Evolutionary conservation across 2,888 invertebrate genomes (phyloP).

Genomic region (Acheta domesticus): DNA sequence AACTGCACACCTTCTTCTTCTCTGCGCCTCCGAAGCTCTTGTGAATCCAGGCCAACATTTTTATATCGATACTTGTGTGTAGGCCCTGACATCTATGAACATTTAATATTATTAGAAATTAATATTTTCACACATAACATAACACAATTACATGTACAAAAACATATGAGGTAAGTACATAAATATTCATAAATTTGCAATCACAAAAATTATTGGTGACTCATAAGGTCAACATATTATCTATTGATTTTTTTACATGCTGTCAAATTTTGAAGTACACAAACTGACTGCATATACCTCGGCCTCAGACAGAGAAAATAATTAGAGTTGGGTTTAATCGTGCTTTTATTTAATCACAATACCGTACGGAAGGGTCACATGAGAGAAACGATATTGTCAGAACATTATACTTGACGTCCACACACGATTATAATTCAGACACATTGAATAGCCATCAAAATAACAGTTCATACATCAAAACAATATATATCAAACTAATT

Average conservation of each 20-base stretch:
- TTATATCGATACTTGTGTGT: conserved; percentile 89
- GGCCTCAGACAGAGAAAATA: no score
- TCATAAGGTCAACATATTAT: conserved; percentile 24
- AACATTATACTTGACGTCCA: conserved; percentile 27
- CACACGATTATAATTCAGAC: not conserved
- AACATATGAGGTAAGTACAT: not conserved
- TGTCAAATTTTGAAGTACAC: no score
- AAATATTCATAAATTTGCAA: not conserved
- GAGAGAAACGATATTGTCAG: conserved; percentile 30
- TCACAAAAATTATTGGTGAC: conserved; percentile 20
- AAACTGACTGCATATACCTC: no score
- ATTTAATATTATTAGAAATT: not conserved
- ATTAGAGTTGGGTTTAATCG: no score
- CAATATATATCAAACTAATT: not conserved
- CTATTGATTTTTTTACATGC: conserved; percentile 21
- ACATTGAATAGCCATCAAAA: not conserved
- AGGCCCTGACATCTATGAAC: conserved; percentile 69
- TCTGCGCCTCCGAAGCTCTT: conserved; percentile 83
- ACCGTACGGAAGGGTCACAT: conserved; percentile 24
- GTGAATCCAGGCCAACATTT: conserved; percentile 87
- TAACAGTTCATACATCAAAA: not conserved
- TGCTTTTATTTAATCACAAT: no score
- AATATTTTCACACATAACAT: not conserved
- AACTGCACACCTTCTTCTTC: conserved; percentile 97
- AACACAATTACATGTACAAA: no score